These are phyloP conservation scores for Notechis scutatus DNA, from an alignment of 2,113 vertebrate genomes.

Conservation along the genomic window DNA sequence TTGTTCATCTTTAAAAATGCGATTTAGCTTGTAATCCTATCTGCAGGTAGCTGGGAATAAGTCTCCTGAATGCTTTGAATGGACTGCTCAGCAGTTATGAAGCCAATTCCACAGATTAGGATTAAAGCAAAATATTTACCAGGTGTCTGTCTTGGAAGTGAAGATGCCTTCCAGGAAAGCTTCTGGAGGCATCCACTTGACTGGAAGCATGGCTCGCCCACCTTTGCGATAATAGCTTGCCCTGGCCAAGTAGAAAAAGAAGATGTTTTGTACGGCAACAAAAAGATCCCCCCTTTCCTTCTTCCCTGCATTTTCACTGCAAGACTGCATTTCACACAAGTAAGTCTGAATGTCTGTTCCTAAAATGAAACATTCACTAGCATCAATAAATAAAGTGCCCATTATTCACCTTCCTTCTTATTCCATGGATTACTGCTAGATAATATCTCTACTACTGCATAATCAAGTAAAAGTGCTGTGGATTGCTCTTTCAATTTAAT, in stretches of 20 bases:
- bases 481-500: background rate
- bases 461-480: background rate
- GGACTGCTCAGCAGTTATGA: background rate
- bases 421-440: background rate
- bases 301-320: background rate
- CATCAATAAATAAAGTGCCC: background rate
- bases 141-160: constrained; percentile 93
- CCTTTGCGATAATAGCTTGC: constrained; percentile 91
- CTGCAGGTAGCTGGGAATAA: background rate
- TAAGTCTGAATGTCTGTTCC: background rate
- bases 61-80: background rate
- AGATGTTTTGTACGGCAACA: background rate
- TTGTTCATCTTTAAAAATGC: background rate
- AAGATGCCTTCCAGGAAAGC: constrained; percentile 92
- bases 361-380: background rate
- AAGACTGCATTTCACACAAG: background rate
- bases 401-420: background rate
- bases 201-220: constrained; percentile 84
- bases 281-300: background rate
- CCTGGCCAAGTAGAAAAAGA: constrained; percentile 63
- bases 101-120: background rate
- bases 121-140: constrained; percentile 66
- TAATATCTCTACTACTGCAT: background rate
- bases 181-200: constrained; percentile 93
- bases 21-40: background rate